Conservation (phyloP, 2,888 invertebrate species). For the Smittia sp. region DNA sequence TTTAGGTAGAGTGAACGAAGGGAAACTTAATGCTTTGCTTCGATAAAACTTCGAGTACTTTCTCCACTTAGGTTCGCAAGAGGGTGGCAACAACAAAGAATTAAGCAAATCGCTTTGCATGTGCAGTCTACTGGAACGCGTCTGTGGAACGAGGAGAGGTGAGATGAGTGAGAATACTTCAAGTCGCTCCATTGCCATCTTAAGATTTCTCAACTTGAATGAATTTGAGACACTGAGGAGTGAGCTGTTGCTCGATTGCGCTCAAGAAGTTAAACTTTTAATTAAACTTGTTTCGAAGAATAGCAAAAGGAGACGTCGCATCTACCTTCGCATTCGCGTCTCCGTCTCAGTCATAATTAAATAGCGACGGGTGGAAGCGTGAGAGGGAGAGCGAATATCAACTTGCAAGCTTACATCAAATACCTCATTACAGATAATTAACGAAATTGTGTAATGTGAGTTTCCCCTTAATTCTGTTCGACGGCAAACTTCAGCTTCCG, state of each 20-base stretch:
- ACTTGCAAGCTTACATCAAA: conserved; percentile 10
- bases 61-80: neutral
- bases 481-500: too few relatives aligned
- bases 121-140: too few relatives aligned
- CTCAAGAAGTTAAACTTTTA: conserved; percentile 31
- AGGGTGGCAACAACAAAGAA: too few relatives aligned
- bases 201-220: neutral
- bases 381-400: conserved; percentile 27
- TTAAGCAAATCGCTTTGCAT: too few relatives aligned
- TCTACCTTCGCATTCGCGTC: neutral
- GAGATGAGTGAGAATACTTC: too few relatives aligned
- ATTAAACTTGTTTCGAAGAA: conserved; percentile 17
- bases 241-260: neutral
- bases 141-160: too few relatives aligned
- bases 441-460: conserved; percentile 21
- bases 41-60: neutral
- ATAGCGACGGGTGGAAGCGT: neutral
- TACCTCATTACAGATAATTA: conserved; percentile 33
- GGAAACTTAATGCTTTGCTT: neutral
- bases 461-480: too few relatives aligned
- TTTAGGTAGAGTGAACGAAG: neutral
- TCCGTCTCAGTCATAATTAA: neutral
- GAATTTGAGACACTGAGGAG: conserved; percentile 2
- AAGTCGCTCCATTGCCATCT: neutral
- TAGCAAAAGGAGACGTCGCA: neutral